A percentile compares a stretch with the other conserved stretches of the same genome.
Conservation (phyloP, 2,797 vertebrate species). For the Aphelocoma californica region DNA sequence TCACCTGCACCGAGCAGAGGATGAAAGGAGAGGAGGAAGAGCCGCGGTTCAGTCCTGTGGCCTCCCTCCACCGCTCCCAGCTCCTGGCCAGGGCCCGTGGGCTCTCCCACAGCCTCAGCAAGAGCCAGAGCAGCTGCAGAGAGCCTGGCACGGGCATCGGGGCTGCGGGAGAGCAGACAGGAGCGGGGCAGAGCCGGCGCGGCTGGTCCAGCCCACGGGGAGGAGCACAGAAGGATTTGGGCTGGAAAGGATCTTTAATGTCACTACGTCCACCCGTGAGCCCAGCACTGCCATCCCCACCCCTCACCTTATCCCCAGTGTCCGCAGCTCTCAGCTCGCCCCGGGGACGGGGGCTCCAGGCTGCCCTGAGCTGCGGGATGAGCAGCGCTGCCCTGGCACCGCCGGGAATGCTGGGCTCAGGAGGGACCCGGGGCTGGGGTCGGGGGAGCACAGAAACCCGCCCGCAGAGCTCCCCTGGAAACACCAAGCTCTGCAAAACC, state of each 20-base stretch:
- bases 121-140: not conserved
- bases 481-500: not conserved
- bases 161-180: too few relatives aligned
- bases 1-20: not conserved
- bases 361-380: not conserved
- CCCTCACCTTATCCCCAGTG: not conserved
- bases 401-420: not conserved
- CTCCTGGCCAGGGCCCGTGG: not conserved
- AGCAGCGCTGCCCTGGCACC: not conserved
- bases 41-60: too few relatives aligned
- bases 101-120: not conserved
- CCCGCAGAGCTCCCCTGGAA: not conserved
- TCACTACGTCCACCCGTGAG: not conserved
- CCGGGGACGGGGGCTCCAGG: not conserved
- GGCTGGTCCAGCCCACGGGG: not conserved
- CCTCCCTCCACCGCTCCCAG: not conserved
- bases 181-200: not conserved
- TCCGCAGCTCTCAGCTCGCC: too few relatives aligned
- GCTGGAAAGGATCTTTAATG: not conserved
- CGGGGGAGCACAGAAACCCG: accelerated
- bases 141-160: accelerated
- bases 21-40: not conserved
- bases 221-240: not conserved
- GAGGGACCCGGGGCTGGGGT: not conserved
- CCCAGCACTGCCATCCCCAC: not conserved